These are phyloP conservation scores for Drosophila aldrichi DNA, from an alignment of 2,888 invertebrate species.

Conservation along the genomic window DNA sequence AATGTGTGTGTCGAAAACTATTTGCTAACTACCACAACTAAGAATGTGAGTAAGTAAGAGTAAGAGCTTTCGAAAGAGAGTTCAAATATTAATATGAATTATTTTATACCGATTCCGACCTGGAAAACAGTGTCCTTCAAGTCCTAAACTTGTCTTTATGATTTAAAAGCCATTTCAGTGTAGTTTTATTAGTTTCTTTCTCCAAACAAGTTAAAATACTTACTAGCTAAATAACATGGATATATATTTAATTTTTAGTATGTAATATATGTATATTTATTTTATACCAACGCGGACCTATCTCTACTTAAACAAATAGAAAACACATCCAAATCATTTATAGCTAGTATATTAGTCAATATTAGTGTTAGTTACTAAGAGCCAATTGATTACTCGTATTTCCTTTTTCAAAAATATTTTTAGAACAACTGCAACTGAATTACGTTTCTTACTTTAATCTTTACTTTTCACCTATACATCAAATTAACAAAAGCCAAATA, in stretches of 20 bases:
- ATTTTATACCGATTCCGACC: constrained; percentile 15
- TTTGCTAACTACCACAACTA: constrained; percentile 9
- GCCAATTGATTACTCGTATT: constrained; percentile 33
- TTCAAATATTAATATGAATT: constrained; percentile 9
- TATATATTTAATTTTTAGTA: background rate
- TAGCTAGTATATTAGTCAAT: constrained; percentile 12
- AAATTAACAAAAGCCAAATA: constrained; percentile 18
- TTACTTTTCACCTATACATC: constrained; percentile 38
- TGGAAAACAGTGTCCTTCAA: constrained; percentile 10
- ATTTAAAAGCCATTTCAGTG: constrained; percentile 13
- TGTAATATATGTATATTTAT: background rate
- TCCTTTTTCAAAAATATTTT: background rate
- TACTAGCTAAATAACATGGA: constrained; percentile 35
- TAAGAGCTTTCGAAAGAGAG: constrained; percentile 2
- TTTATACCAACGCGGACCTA: constrained; percentile 30
- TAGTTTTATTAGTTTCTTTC: constrained; percentile 24
- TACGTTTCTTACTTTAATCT: constrained; percentile 34
- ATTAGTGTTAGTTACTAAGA: constrained; percentile 18
- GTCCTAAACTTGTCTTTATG: background rate
- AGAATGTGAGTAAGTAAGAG: background rate
- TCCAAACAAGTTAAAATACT: constrained; percentile 41
- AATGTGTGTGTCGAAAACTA: constrained; percentile 2
- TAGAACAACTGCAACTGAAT: constrained; percentile 23
- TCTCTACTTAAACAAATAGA: constrained; percentile 37
- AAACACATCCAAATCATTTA: constrained; percentile 26